Conservation (phyloP, 2,888 invertebrate genomes). For the Harpagoxenus sublaevis region DNA sequence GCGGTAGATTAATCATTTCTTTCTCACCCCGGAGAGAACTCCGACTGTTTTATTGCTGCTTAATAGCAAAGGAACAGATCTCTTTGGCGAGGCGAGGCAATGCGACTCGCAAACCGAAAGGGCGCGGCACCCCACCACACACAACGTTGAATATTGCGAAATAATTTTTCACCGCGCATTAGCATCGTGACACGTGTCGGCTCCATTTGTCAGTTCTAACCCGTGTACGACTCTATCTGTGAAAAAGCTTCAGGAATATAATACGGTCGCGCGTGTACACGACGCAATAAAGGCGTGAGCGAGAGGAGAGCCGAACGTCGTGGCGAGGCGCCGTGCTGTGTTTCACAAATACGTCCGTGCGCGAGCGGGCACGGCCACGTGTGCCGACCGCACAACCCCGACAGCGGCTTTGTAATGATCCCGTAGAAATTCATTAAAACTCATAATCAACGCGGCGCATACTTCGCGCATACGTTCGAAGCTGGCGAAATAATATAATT, state of each 20-base stretch:
- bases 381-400: constrained; percentile 54
- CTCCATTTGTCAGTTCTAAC: constrained; percentile 67
- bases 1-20: constrained; percentile 36
- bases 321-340: constrained; percentile 43
- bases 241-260: constrained; percentile 52
- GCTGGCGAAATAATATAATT: constrained; percentile 73
- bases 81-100: neutral
- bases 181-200: constrained; percentile 77
- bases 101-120: constrained; percentile 8
- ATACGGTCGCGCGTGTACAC: constrained; percentile 40
- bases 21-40: constrained; percentile 36
- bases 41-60: constrained; percentile 75
- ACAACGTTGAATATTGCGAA: constrained; percentile 67
- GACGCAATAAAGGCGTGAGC: constrained; percentile 62
- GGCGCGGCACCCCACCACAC: constrained; percentile 26
- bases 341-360: constrained; percentile 59
- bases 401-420: constrained; percentile 65
- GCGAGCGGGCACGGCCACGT: constrained; percentile 52
- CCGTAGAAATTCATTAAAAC: constrained; percentile 76
- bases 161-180: constrained; percentile 80
- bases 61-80: constrained; percentile 62
- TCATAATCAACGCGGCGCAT: constrained; percentile 69
- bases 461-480: constrained; percentile 55
- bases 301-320: constrained; percentile 49
- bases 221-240: constrained; percentile 66